phyloP scores from a whole-genome alignment of 2,797 vertebrate species.

The Phalloptychus januarius region DNA sequence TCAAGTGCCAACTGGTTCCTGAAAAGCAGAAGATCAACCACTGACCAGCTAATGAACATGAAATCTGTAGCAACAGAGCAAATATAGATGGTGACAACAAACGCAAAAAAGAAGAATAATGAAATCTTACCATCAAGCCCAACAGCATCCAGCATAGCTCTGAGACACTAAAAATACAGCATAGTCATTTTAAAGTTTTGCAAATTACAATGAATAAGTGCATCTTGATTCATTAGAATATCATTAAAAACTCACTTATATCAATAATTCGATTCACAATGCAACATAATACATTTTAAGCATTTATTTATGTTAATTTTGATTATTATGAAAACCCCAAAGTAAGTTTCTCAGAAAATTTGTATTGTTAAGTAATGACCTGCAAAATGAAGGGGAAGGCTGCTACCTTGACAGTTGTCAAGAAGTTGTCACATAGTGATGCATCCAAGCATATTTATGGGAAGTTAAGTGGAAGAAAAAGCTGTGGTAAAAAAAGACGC shows the following conservation, averaged over 20 bases:
- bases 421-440: background rate
- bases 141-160: constrained; percentile 84
- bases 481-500: background rate
- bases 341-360: background rate
- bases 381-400: background rate
- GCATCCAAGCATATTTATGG: background rate
- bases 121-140: constrained; percentile 85
- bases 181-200: background rate
- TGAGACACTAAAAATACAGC: constrained; percentile 83
- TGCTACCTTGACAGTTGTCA: background rate
- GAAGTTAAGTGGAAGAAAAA: constrained; percentile 6
- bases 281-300: background rate
- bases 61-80: background rate
- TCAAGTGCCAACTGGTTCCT: constrained; percentile 93
- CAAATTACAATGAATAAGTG: background rate
- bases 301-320: background rate
- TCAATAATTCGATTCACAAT: background rate
- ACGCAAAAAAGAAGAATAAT: background rate
- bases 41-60: background rate
- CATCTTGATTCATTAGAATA: background rate
- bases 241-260: background rate
- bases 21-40: constrained; percentile 9
- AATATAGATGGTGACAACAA: background rate
- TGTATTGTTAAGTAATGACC: background rate
- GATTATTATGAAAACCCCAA: background rate